Evolutionary conservation across 2,888 invertebrate genomes (phyloP), one percentile per base, ranked within the genome.

Genomic region (Tetanocera ferruginea): DNA sequence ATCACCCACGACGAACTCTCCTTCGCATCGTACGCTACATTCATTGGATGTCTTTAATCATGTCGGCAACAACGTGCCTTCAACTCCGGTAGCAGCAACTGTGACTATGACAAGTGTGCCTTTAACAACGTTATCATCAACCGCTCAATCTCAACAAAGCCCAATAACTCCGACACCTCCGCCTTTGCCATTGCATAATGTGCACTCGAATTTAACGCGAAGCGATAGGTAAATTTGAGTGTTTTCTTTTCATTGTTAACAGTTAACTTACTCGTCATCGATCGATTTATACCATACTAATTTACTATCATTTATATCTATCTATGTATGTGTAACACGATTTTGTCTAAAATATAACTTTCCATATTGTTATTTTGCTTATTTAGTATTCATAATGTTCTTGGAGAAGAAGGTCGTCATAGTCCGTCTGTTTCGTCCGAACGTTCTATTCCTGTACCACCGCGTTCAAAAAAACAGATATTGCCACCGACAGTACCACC

Each of bases 371-470:
- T 9, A 77, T 69, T 62, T 74, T 37, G 66, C 37, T 72, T 8
- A 57, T 77, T 74, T 64, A 72, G 70, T 81, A 78, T 69, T 76
- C 43, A 72, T 74, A 73, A 67, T 77, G 78, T 79, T 80, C 75
- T 82, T 79, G 81, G 81, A 78, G 85, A 85, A 78, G 86, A 86
- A 64, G 85, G 81, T 82, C 86, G 85, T 78, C 85, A 86, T 79
- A 88, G 88, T 86, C 86, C 87, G 82, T 87, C 87, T 80, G 84
- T 84, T 77, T 86, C 86, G 75, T 87, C 86, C 37, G 87, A 87
- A 83, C 85, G 86, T 75, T 85, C 86, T 66, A 84, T 87, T 79
- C 83, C 86, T 77, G 84, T 87, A 75, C 87, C 88, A 79, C 88
- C 88, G 76, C 85, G 88, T 80, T 83, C 84, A 71, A 88, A 87